Evolutionary conservation across 2,888 invertebrate species (phyloP).

Genomic region (Dione vanillae): DNA sequence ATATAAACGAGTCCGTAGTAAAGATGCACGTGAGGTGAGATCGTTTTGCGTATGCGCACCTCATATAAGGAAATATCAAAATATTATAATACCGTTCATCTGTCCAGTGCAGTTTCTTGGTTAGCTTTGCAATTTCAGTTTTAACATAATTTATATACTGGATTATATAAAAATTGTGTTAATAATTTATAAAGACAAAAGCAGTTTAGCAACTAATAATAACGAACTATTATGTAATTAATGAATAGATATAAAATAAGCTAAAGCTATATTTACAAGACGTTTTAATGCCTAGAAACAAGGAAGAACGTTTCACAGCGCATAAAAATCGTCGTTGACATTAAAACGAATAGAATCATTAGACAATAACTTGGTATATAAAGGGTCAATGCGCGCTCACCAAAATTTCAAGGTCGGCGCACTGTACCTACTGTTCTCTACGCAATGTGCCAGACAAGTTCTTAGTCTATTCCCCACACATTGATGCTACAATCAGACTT

Average conservation of each 20-base stretch:
- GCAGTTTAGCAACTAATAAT: neutral
- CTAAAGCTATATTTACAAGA: neutral
- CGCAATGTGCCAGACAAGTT: slow-evolving; percentile 49
- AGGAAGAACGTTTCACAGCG: slow-evolving; percentile 20
- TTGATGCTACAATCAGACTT: slow-evolving; percentile 34
- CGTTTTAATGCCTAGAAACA: slow-evolving; percentile 3
- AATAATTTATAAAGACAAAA: neutral
- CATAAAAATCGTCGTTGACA: slow-evolving; percentile 41
- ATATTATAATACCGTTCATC: slow-evolving; percentile 21
- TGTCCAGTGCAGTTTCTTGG: neutral
- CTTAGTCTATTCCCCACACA: slow-evolving; percentile 43
- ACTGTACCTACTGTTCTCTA: slow-evolving; percentile 47
- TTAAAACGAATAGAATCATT: slow-evolving; percentile 42
- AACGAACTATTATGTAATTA: neutral
- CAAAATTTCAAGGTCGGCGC: slow-evolving; percentile 54
- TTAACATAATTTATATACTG: neutral
- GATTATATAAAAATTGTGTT: no score
- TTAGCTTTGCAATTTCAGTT: neutral
- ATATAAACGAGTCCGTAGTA: slow-evolving; percentile 42
- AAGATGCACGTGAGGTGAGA: slow-evolving; percentile 40
- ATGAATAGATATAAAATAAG: neutral
- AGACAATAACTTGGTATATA: slow-evolving; percentile 50
- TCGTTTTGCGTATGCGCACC: slow-evolving; percentile 39
- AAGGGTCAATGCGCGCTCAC: slow-evolving; percentile 55
- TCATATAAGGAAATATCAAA: slow-evolving; percentile 32